Conservation (phyloP, 2,113 vertebrate genomes). For the Mustelus asterias region DNA sequence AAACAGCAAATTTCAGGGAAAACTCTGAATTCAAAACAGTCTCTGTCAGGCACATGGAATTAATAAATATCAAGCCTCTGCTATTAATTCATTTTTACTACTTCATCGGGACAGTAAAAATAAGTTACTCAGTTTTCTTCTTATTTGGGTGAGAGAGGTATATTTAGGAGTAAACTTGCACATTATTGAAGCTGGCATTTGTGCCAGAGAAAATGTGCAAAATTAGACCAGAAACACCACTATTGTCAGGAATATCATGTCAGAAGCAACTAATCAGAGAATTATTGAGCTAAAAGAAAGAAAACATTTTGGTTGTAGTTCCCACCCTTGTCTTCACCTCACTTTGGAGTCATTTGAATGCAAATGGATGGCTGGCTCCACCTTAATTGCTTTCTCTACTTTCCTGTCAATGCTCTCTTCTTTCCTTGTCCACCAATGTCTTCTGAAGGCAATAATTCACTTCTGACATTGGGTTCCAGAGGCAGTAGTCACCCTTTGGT, state of each 20-base stretch:
- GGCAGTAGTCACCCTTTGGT: background rate
- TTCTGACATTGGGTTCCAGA: background rate
- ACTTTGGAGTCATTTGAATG: background rate
- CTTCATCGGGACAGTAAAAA: background rate
- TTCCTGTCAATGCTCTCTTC: background rate
- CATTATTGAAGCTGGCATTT: background rate
- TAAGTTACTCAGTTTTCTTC: background rate
- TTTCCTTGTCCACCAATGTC: background rate
- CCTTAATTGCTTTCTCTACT: background rate
- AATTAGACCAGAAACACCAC: background rate
- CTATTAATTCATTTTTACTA: background rate
- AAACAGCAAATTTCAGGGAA: conserved; percentile 11
- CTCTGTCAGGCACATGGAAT: conserved; percentile 2
- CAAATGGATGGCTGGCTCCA: background rate
- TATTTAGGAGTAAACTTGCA: background rate
- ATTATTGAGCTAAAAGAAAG: background rate
- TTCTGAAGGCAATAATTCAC: background rate
- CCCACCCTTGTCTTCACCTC: background rate
- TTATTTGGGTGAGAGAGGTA: background rate
- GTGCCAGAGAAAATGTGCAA: background rate
- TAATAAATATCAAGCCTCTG: conserved; percentile 8
- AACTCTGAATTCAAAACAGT: background rate
- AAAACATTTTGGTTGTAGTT: background rate
- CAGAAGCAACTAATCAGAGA: background rate
- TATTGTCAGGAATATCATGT: background rate